Base-by-base conservation (phyloP, 2,797 vertebrate species). In the Scolopax bukidnonensis region DNA sequence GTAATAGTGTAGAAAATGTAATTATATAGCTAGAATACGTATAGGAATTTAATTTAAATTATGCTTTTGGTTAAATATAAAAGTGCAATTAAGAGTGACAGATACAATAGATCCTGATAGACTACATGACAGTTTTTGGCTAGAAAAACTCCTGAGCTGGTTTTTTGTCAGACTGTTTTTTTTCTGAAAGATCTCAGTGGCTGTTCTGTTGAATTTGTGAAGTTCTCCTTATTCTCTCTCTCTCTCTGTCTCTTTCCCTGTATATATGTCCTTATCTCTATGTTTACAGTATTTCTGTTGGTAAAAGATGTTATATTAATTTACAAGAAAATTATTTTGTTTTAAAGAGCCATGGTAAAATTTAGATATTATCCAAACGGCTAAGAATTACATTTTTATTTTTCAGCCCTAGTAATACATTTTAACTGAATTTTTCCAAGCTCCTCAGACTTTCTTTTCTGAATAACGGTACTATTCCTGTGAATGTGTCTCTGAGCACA, bases 11-110 rank as follows among this genome's bases (percentile, higher is more conserved):
- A 79, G 80, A 82, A 90, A 87, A 92, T 21, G 80, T 73, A 76
- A 90, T 88, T 87, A 38, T 74, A 47, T 69, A 81, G 25, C 43
- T 93, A 74, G 36, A 63, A 61, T 79, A 77, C 75, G 48, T 82
- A 33, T 74, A 90, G 48, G 11, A 36, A 68, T 91, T 90, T 86
- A 7, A 10, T 51, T 96, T 94, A 82, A 91, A 96, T 93, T 91
- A 70, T 48, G 32, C 64, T 84, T 92, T 67, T 89, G 43, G 68
- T 93, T 95, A 95, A 90, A 91, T 73, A 69, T 51, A 82, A 38
- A 89, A 71, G 30, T 30, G 32, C 59, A 84, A 30, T 91, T 84
- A 70, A 50, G 53, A 95, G 53, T 87, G 88, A 92, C 67, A 91
- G 75, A 71, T 83, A 83, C 20, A 79, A 67, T 70, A 64, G 63